A percentile compares a stretch with the other conserved stretches of the same genome.
These are phyloP conservation scores for Ancistrus triradiatus DNA, from an alignment of 2,113 vertebrate genomes.

Conservation along the genomic window DNA sequence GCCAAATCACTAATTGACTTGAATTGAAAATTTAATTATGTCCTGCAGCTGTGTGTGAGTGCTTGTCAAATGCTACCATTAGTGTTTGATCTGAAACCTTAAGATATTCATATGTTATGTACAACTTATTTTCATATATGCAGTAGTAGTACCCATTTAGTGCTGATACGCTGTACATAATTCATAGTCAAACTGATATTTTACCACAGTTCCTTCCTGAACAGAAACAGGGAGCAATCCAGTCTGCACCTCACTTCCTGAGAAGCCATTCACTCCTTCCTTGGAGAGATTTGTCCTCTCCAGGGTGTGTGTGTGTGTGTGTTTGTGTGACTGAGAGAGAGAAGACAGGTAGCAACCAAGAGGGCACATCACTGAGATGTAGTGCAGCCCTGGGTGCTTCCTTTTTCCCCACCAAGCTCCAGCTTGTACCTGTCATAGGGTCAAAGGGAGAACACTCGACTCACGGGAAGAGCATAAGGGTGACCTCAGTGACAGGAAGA, in stretches of 20 bases:
- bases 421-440: conserved; percentile 69
- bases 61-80: conserved; percentile 50
- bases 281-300: conserved; percentile 58
- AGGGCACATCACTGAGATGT: conserved; percentile 67
- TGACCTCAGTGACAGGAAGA: conserved; percentile 62
- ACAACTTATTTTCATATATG: too few species aligned
- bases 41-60: conserved; percentile 59
- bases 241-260: conserved; percentile 69
- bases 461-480: conserved; percentile 55
- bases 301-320: conserved; percentile 33
- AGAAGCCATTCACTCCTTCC: conserved; percentile 66
- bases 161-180: conserved; percentile 29
- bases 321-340: conserved; percentile 2
- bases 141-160: background rate
- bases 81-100: conserved; percentile 49
- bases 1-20: conserved; percentile 61
- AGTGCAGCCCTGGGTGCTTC: conserved; percentile 60
- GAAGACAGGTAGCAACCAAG: conserved; percentile 65
- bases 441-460: conserved; percentile 56
- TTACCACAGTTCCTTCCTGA: conserved; percentile 56
- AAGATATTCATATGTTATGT: too few species aligned
- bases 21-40: conserved; percentile 72
- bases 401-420: conserved; percentile 59
- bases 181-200: conserved; percentile 65
- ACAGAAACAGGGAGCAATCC: conserved; percentile 63